Base-by-base conservation (phyloP, 2,797 vertebrate species). In the Sphaeramia orbicularis region DNA sequence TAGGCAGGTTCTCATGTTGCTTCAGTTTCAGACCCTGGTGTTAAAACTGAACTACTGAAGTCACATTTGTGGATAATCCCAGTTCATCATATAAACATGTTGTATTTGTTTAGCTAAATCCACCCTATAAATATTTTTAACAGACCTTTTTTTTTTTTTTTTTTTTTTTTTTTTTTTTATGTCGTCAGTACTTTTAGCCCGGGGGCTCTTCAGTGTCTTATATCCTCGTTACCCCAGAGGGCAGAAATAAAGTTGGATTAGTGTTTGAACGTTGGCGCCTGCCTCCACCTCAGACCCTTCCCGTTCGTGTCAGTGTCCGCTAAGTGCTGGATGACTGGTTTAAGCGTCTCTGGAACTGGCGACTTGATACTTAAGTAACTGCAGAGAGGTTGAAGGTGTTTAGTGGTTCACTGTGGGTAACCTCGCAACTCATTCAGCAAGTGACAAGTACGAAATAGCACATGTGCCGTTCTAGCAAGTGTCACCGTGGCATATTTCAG, bases 351-450 rank as follows among this genome's bases (percentile, higher is more conserved):
- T 75, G 58, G 53, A n/a, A 71, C 78, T 56, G 41, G 82, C 42
- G 72, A 89, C 61, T 71, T 43, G 84, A 89, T 69, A 87, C 89
- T 84, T 63, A 76, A 88, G 77, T 74, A 83, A 72, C 83, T 55
- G 50, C 38, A 30, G 74, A 69, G 74, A 83, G 79, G 80, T 61
- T 73, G 55, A 73, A 76, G 71, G 85, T 88, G 83, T 91, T 91
- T 88, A 89, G 85, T 86, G 83, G 72, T 69, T 74, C 73, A 74
- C 83, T 32, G 67, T 72, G 80, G 80, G 74, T 75, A 83, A 88
- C 80, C 77, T 84, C 69, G 65, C 74, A 81, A 85, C 75, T 84
- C 75, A 62, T 3, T 12, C 36, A 21, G 16, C 54, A 10, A 56
- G 35, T 47, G 75, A 80, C 59, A 76, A 66, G 65, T 72, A 80